Base-by-base conservation (phyloP, 2,113 vertebrate genomes). In the Lasiurus borealis region DNA sequence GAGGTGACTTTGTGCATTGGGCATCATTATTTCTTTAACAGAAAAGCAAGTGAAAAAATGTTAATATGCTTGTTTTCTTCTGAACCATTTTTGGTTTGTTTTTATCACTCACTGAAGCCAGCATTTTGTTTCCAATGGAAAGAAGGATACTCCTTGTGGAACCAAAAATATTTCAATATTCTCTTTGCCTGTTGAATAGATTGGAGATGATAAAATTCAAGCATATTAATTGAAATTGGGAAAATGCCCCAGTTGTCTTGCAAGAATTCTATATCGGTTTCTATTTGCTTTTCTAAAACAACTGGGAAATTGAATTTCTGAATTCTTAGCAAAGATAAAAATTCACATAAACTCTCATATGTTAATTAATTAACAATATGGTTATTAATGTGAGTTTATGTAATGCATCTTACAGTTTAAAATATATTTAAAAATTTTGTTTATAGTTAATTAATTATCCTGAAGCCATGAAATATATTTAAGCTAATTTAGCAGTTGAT, bases 301-400 rank as follows among this genome's bases (percentile, higher is more conserved):
- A 88, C 13, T 9, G 36, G 13, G 0, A 6, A 77, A 72, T 44
- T 13, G 8, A 72, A 10, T 92, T 78, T 76, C 44, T 64, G 36
- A 54, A 87, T 88, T 73, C 27, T 25, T 62, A 73, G 25, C 18
- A 90, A 40, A 83, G 19, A 44, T 95, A 66, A 93, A 93, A 76
- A 27, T 54, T 86, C 18, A 86, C 68, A 52, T n/a, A 31, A 73
- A 68, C 25, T 64, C 2, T 64, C 50, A 27, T 46, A 52, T 3
- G 44, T 2, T 27, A 9, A 77, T 59, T 19, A 76, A 36, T 64
- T 62, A 59, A 66, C 48, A 40, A 21, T 11, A 27, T 36, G 5
- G 6, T 66, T 36, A 34, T 57, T 11, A 48, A 84, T 0, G 27
- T 86, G 13, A n/a, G 4, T 0, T 82, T 64, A 87, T 73, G 64